Base-by-base conservation (phyloP, 2,113 vertebrate genomes). In the Calypte anna region DNA sequence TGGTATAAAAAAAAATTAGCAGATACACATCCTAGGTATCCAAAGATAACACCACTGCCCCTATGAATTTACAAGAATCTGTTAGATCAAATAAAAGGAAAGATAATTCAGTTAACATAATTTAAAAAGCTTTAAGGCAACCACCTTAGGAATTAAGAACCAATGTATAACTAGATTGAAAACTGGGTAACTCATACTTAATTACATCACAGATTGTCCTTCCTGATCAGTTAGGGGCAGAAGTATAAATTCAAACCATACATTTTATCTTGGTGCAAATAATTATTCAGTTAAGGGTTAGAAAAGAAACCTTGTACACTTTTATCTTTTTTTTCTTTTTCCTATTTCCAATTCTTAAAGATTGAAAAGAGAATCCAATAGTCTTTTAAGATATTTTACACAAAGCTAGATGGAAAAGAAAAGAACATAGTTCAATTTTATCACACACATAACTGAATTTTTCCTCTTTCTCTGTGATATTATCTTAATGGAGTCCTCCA, bases 51-150 rank as follows among this genome's bases (percentile, higher is more conserved):
- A 36, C 31, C 57, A 38, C 16, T 36, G 12, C 44, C 44, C n/a
- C n/a, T 48, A 33, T 40, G 28, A 91, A 76, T n/a, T 68, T 62
- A 63, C 13, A 82, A 79, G 31, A 82, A 88, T 27, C 20, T 66
- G 28, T 77, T 24, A 70, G 22, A 74, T 25, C 55, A 91, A 86
- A 89, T n/a, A 91, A 77, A 95, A 80, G n/a, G 14, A 82, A 83
- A 72, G 50, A 61, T 46, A 93, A 94, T 79, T 54, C 25, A 38
- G 22, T 70, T 73, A 67, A 40, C 25, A 59, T 38, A 11, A 88
- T n/a, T 77, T n/a, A 79, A 90, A 57, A 28, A 82, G 76, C 27
- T 5, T 30, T 48, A 82, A 33, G 11, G 13, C 77, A 92, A 79
- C 25, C 23, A 86, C 43, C 1, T 19, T 21, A 25, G 28, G 12